These are phyloP conservation scores for Sciurus carolinensis DNA, from an alignment of 2,797 vertebrate species.

Conservation along the genomic window DNA sequence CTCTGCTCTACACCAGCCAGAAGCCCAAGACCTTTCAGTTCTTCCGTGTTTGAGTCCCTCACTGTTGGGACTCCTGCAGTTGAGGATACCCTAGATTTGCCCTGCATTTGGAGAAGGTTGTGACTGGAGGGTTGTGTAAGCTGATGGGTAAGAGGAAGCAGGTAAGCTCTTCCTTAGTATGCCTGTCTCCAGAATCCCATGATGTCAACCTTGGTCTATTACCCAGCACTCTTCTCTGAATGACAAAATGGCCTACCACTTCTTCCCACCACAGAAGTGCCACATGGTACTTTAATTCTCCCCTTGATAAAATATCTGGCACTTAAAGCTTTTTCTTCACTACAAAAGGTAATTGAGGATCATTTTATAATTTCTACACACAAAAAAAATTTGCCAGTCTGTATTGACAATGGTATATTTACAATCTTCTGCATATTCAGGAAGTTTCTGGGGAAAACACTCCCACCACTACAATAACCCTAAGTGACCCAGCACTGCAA, in stretches of 20 bases:
- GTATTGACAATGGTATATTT: constrained; percentile 1
- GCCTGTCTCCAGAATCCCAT: background rate
- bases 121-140: background rate
- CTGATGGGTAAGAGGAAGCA: background rate
- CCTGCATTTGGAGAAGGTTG: background rate
- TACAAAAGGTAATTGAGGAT: constrained; percentile 44
- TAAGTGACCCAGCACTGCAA: background rate
- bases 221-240: background rate
- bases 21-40: background rate
- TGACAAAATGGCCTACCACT: background rate
- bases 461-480: background rate
- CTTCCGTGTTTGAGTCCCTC: background rate
- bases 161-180: background rate
- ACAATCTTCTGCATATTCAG: constrained; percentile 38
- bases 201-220: background rate
- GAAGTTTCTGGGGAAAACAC: constrained; percentile 50
- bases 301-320: constrained; percentile 15
- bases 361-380: background rate
- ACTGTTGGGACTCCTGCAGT: background rate
- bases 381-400: background rate
- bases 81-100: background rate
- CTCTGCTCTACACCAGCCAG: background rate
- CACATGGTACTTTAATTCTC: background rate
- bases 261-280: constrained; percentile 16
- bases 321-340: background rate